Evolutionary conservation across 2,797 vertebrate genomes (phyloP).

Genomic region (Falco berigora): DNA sequence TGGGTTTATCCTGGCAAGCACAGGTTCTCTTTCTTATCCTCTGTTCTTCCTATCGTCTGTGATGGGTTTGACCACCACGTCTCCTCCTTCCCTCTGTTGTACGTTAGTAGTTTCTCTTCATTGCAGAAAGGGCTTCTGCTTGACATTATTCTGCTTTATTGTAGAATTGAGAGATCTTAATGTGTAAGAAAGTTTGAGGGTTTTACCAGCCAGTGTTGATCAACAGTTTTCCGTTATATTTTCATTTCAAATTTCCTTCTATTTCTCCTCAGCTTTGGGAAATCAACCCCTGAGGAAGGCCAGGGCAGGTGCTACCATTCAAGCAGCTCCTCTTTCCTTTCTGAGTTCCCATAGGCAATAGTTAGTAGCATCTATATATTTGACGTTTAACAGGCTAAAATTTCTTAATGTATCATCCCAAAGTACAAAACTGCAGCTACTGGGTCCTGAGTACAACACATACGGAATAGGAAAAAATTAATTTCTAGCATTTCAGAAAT

Average conservation of each 20-base stretch:
- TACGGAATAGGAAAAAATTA: not conserved
- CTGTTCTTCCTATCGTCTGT: not conserved
- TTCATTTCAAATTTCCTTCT: not conserved
- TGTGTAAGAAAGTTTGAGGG: not conserved
- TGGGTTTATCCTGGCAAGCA: not conserved
- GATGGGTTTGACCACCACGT: fast-evolving
- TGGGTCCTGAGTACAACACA: not conserved
- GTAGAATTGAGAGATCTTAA: not conserved
- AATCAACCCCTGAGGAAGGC: not conserved
- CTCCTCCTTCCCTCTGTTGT: not conserved
- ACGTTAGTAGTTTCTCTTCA: not conserved
- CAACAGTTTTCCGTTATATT: not conserved
- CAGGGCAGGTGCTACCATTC: not conserved
- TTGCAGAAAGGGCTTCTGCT: not conserved
- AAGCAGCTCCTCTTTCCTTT: not conserved
- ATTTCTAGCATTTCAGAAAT: not conserved
- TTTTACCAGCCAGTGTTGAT: not conserved
- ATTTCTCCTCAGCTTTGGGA: not conserved
- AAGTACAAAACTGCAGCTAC: not conserved
- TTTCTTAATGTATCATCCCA: not conserved
- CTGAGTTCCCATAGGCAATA: not conserved
- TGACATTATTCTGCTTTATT: not conserved
- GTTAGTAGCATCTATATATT: not conserved
- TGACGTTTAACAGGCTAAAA: not conserved
- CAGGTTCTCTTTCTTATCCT: not conserved